phyloP scores from a whole-genome alignment of 1,140 invertebrate genomes.

The Lucilia sericata region DNA sequence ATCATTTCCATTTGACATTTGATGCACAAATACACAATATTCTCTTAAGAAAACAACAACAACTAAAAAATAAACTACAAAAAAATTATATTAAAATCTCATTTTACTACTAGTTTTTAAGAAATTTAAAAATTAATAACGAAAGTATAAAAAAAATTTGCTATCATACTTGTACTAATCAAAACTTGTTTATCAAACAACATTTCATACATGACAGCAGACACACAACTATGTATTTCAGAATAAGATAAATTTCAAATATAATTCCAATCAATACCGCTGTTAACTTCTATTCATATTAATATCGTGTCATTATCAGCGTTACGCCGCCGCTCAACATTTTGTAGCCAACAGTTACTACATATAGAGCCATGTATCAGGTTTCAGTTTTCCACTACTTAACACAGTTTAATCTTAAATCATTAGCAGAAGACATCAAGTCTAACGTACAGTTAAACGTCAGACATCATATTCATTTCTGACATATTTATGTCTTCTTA shows the following conservation, averaged over 20 bases:
- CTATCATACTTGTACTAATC: no score
- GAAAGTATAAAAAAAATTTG: no score
- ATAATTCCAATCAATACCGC: background rate
- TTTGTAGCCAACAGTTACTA: no score
- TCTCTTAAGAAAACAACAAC: no score
- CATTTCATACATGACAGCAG: background rate
- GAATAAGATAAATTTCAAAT: background rate
- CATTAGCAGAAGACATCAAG: background rate
- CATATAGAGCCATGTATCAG: background rate
- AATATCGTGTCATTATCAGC: background rate
- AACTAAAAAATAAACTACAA: background rate
- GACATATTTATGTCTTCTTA: background rate
- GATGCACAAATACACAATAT: background rate
- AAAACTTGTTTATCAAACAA: slow-evolving; percentile 5
- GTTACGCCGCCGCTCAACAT: background rate
- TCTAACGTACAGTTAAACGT: background rate
- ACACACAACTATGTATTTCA: background rate
- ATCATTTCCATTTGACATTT: background rate
- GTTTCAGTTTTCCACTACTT: background rate
- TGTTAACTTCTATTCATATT: background rate
- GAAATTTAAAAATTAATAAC: background rate
- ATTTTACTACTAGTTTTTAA: background rate
- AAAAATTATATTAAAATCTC: background rate
- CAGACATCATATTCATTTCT: background rate
- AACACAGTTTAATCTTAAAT: background rate